phyloP scores from a whole-genome alignment of 2,113 vertebrate species.

The Corvus hawaiiensis region DNA sequence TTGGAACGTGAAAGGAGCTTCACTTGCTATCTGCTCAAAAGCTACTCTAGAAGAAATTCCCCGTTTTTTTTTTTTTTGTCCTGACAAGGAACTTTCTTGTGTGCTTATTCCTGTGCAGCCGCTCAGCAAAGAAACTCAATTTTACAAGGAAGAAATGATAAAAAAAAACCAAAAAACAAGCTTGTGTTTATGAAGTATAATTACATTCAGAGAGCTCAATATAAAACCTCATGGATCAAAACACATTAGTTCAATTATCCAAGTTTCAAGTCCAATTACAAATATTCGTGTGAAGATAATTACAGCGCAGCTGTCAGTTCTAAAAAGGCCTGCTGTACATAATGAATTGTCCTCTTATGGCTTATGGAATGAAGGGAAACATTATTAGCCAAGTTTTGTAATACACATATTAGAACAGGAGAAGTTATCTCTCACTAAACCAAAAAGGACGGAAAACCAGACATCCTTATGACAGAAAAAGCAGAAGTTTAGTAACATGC shows the following conservation, averaged over 20 bases:
- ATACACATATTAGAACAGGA: constrained; percentile 17
- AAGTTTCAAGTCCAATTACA: constrained; percentile 57
- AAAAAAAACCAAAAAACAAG: not conserved
- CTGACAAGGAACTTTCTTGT: not conserved
- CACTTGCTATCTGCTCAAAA: not conserved
- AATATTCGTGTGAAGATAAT: constrained; percentile 61
- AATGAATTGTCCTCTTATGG: constrained; percentile 52
- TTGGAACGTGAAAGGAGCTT: not conserved
- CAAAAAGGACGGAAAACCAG: constrained; percentile 54
- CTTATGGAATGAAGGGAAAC: constrained; percentile 36
- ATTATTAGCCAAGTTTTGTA: constrained; percentile 46
- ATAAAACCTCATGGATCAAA: constrained; percentile 55
- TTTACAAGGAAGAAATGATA: not conserved
- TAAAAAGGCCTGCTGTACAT: constrained; percentile 35
- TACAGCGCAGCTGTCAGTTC: constrained; percentile 46
- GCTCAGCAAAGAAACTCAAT: not conserved
- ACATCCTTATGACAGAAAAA: constrained; percentile 34
- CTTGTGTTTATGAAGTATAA: constrained; percentile 32
- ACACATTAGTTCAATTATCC: constrained; percentile 58
- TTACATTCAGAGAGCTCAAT: constrained; percentile 13
- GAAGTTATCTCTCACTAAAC: constrained; percentile 43
- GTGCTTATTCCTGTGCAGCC: not conserved
- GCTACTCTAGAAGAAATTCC: not conserved
- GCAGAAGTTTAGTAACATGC: constrained; percentile 43
- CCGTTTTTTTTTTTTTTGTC: not conserved